Evolutionary conservation across 2,888 invertebrate genomes (phyloP).

Genomic region (Tubulanus polymorphus): DNA sequence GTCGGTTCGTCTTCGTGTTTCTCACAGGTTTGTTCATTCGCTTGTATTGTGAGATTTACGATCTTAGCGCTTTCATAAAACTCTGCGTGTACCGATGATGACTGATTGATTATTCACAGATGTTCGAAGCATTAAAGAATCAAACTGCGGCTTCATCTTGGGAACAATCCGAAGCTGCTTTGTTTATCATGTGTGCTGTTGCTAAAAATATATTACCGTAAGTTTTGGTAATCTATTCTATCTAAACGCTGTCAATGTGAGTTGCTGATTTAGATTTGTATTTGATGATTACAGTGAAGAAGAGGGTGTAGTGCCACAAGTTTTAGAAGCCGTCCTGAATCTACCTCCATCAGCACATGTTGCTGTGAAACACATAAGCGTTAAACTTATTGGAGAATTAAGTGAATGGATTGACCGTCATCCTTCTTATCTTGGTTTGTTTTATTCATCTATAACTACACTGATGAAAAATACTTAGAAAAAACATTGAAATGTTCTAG

Average conservation of each 20-base stretch:
- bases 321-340: constrained; percentile 83
- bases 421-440: constrained; percentile 66
- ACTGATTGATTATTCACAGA: constrained; percentile 35
- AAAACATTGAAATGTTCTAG: no score
- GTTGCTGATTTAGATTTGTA: no score
- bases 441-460: no score
- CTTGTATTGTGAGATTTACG: no score
- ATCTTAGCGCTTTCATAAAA: no score
- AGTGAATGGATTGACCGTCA: constrained; percentile 94
- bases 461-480: no score
- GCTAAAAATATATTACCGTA: constrained; percentile 93
- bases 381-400: constrained; percentile 78
- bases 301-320: constrained; percentile 86
- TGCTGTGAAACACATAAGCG: constrained; percentile 83
- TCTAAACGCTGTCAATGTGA: no score
- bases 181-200: constrained; percentile 92
- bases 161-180: constrained; percentile 89
- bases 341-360: constrained; percentile 78
- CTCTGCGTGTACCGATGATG: no score
- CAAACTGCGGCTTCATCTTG: constrained; percentile 69
- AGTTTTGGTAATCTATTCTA: no score
- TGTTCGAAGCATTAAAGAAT: constrained; percentile 62
- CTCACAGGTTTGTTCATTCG: constrained; percentile 75
- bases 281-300: constrained; percentile 72
- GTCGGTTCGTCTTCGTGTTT: constrained; percentile 90